Percentiles rank a stretch among this genome's conserved stretches.
These are phyloP conservation scores for Dendronephthya gigantea DNA, from an alignment of 64 coral and sea anemone species.

Conservation along the genomic window DNA sequence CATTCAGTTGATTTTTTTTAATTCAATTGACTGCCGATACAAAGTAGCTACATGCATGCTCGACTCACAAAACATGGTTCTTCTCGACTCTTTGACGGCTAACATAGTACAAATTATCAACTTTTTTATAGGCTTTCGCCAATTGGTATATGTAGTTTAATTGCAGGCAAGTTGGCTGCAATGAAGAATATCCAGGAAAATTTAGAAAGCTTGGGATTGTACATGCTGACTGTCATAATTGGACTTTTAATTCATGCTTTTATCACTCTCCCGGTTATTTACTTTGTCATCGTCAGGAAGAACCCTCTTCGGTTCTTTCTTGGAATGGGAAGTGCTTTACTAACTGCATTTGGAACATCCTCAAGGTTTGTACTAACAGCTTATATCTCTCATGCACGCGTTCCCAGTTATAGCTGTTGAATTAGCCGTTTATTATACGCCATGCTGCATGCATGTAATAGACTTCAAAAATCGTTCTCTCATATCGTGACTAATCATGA, in stretches of 20 bases:
- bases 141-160: constrained; percentile 64
- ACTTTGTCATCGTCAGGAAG: constrained; percentile 50
- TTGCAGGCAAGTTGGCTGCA: constrained; percentile 53
- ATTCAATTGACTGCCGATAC: no score
- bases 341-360: constrained; percentile 75
- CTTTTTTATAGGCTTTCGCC: constrained; percentile 52
- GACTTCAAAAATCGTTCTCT: no score
- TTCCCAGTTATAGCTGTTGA: background rate
- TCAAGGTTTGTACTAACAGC: constrained; percentile 74
- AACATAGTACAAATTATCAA: background rate
- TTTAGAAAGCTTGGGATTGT: constrained; percentile 45
- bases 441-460: no score
- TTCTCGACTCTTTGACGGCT: background rate
- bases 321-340: constrained; percentile 59
- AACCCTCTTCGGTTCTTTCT: constrained; percentile 55
- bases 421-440: no score
- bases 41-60: no score
- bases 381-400: no score
- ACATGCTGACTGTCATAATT: constrained; percentile 53
- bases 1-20: no score
- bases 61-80: background rate
- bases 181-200: constrained; percentile 50
- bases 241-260: constrained; percentile 52
- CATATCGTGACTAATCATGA: no score
- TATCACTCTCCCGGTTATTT: constrained; percentile 51